These are phyloP conservation scores for Calypte anna DNA, from an alignment of 2,113 vertebrate species.

Conservation along the genomic window DNA sequence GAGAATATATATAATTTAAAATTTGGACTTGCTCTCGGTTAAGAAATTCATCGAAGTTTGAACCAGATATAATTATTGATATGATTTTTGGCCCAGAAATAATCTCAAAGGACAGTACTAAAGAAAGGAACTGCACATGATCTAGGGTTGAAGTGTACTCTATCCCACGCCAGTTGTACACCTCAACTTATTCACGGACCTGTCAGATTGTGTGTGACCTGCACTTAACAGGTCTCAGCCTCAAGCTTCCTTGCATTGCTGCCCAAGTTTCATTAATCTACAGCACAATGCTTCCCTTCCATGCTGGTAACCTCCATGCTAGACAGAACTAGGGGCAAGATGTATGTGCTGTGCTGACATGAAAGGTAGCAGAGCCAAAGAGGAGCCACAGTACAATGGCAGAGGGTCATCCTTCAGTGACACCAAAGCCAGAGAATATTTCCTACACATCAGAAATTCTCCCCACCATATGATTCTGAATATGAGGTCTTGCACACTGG, in stretches of 20 bases:
- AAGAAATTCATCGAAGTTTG: neutral
- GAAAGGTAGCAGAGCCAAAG: neutral
- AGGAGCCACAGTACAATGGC: neutral
- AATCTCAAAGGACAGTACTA: neutral
- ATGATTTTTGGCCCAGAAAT: neutral
- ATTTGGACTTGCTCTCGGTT: neutral
- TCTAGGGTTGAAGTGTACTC: neutral
- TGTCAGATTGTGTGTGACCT: neutral
- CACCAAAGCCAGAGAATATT: neutral
- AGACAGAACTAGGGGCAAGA: neutral
- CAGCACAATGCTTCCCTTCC: neutral
- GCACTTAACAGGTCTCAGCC: neutral
- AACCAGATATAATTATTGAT: neutral
- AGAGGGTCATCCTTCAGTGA: neutral
- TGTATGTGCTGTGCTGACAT: accelerated
- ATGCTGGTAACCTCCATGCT: neutral
- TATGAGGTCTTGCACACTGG: neutral
- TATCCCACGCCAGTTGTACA: neutral
- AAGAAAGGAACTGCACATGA: neutral
- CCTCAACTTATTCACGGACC: neutral
- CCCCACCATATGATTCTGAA: neutral
- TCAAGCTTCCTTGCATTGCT: neutral
- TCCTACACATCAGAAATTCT: neutral
- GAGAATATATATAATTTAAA: neutral
- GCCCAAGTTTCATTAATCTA: neutral